Evolutionary conservation across 2,797 vertebrate species (phyloP).

Genomic region (Echiichthys vipera): DNA sequence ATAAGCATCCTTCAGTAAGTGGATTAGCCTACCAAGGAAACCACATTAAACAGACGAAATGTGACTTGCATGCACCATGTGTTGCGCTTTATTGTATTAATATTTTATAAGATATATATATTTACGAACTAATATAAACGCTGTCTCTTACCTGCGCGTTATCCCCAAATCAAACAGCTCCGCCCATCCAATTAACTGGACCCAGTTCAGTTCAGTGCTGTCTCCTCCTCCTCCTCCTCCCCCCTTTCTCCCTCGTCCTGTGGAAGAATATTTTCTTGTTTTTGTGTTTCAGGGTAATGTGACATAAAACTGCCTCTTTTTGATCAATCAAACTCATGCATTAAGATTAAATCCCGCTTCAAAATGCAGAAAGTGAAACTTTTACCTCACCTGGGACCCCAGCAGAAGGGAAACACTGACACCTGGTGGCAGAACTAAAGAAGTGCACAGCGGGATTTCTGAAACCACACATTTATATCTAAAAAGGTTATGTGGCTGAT

Average conservation of each 20-base stretch:
- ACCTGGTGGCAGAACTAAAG: constrained; percentile 24
- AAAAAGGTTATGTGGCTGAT: background rate
- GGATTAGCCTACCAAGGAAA: background rate
- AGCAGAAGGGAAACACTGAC: constrained; percentile 9
- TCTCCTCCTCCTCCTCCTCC: background rate
- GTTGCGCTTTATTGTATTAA: too few species aligned
- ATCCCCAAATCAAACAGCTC: background rate
- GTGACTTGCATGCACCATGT: accelerated
- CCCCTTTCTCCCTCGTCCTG: background rate
- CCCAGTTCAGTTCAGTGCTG: background rate
- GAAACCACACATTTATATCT: background rate
- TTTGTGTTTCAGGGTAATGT: background rate
- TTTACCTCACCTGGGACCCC: background rate
- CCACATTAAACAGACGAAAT: background rate
- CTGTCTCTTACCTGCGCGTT: constrained; percentile 27
- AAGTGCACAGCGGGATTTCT: background rate
- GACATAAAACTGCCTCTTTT: background rate
- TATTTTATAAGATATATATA: too few species aligned
- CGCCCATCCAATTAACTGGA: constrained; percentile 15
- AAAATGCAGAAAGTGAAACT: background rate
- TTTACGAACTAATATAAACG: background rate
- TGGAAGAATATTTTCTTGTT: too few species aligned
- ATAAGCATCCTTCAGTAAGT: background rate
- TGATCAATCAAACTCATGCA: background rate
- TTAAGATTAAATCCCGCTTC: background rate